phyloP scores from a whole-genome alignment of 2,113 vertebrate species.

The Myanophis thanlyinensis region DNA sequence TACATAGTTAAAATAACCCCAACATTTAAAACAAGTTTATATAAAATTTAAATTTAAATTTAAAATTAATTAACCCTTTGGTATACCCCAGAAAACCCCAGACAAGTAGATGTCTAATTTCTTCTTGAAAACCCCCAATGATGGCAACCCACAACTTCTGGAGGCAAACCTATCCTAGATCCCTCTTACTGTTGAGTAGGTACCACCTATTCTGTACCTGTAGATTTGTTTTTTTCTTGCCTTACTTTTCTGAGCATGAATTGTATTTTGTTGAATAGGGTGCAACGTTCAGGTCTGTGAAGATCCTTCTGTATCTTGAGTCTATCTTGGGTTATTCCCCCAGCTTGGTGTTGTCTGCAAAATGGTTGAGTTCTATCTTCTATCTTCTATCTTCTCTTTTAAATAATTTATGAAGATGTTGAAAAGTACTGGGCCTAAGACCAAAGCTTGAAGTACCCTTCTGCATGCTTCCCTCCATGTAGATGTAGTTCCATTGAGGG shows the following conservation, averaged over 20 bases:
- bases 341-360: background rate
- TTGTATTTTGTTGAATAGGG: background rate
- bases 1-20: too few relatives aligned
- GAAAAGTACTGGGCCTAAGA: background rate
- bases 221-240: background rate
- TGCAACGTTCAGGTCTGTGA: background rate
- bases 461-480: background rate
- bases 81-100: too few relatives aligned
- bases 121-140: background rate
- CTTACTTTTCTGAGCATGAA: background rate
- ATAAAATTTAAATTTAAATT: too few relatives aligned
- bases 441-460: too few relatives aligned
- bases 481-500: background rate
- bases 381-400: background rate
- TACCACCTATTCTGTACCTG: background rate
- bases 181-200: background rate
- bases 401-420: background rate
- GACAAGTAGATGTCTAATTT: background rate
- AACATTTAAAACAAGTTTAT: too few relatives aligned
- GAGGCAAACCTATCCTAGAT: background rate
- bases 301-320: background rate
- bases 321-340: background rate
- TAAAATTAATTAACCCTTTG: too few relatives aligned
- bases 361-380: background rate
- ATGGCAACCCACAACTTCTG: background rate